These are phyloP conservation scores for Simalia tracyae DNA, from an alignment of 2,797 vertebrate genomes.

Conservation along the genomic window DNA sequence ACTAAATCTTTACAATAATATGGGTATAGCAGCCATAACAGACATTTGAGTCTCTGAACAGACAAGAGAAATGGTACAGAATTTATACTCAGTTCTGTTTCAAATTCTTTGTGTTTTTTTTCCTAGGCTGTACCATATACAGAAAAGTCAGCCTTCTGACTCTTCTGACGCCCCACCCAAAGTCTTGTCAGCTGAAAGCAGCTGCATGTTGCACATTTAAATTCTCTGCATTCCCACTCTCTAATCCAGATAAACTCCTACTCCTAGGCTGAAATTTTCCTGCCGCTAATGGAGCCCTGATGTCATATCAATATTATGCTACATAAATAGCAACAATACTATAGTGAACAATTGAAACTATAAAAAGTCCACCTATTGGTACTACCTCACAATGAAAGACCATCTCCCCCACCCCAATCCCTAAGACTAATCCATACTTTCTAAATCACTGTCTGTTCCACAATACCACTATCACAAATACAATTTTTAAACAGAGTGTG, in stretches of 20 bases:
- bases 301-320: neutral
- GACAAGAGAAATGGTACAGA: neutral
- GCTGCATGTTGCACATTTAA: neutral
- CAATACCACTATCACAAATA: neutral
- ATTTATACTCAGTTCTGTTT: neutral
- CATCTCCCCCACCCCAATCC: neutral
- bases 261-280: neutral
- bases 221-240: neutral
- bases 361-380: too few species aligned
- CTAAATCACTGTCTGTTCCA: neutral
- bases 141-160: neutral
- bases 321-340: neutral
- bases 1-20: neutral
- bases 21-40: neutral
- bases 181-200: neutral
- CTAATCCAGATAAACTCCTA: neutral
- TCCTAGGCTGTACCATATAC: neutral
- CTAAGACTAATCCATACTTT: neutral
- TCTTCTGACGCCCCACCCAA: neutral
- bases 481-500: too few species aligned
- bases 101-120: neutral
- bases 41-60: neutral
- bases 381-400: neutral
- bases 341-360: neutral
- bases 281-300: neutral